phyloP scores from a whole-genome alignment of 2,888 invertebrate genomes.

The Parnassius mnemosyne region DNA sequence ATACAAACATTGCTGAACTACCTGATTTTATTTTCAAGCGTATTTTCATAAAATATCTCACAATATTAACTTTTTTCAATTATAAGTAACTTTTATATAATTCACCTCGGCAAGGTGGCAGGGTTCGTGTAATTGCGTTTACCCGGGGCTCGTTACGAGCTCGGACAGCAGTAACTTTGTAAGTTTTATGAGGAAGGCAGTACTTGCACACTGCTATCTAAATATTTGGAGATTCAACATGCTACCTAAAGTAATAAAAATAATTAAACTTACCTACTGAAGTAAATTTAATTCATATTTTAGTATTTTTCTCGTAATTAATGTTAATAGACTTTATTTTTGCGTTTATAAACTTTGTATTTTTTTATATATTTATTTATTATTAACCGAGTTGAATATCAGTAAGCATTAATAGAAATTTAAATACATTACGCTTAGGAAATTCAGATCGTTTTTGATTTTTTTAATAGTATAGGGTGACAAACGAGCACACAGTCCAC shows the following conservation, averaged over 20 bases:
- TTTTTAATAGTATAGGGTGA: too few relatives aligned
- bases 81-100: background rate
- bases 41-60: too few relatives aligned
- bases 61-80: background rate
- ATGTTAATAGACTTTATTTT: background rate
- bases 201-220: constrained; percentile 6
- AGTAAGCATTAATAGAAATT: too few relatives aligned
- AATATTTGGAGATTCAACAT: constrained; percentile 5
- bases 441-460: too few relatives aligned
- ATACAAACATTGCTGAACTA: too few relatives aligned
- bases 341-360: background rate
- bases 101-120: constrained; percentile 7
- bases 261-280: background rate
- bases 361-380: background rate
- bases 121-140: constrained; percentile 12
- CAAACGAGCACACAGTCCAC: too few relatives aligned
- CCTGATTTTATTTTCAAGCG: too few relatives aligned
- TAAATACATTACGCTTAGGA: too few relatives aligned
- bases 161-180: constrained; percentile 31
- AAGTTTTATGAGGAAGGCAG: constrained; percentile 31
- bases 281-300: background rate
- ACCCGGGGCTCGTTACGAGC: constrained; percentile 26
- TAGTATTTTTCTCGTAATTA: background rate
- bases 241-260: background rate
- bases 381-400: too few relatives aligned